Evolutionary conservation across 2,797 vertebrate species (phyloP).

Genomic region (Semotilus atromaculatus): DNA sequence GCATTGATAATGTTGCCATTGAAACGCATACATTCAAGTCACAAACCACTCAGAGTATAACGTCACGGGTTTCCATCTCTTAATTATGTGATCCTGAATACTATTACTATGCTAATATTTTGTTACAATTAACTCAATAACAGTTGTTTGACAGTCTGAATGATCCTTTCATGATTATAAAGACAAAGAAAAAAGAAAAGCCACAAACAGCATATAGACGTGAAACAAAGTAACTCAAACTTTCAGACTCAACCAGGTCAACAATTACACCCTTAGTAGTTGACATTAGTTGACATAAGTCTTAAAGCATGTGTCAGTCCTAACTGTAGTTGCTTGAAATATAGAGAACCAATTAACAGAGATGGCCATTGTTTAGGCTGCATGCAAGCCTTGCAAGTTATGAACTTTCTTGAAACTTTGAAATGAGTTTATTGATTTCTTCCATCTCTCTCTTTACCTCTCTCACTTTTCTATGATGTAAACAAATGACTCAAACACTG

Average conservation of each 20-base stretch:
- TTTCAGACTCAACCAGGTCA: background rate
- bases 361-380: slow-evolving; percentile 58
- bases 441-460: slow-evolving; percentile 4
- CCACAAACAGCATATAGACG: background rate
- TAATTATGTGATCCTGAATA: too few species aligned
- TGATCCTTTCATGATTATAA: slow-evolving; percentile 3
- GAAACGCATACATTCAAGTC: too few species aligned
- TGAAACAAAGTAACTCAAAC: background rate
- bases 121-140: too few species aligned
- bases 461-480: slow-evolving; percentile 29
- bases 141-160: background rate
- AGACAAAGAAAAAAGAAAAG: background rate
- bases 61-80: too few species aligned
- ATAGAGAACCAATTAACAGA: slow-evolving; percentile 66
- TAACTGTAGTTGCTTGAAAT: slow-evolving; percentile 59
- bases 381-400: slow-evolving; percentile 56
- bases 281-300: slow-evolving; percentile 37
- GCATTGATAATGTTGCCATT: too few species aligned
- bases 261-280: background rate
- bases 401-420: slow-evolving; percentile 67
- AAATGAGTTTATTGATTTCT: slow-evolving; percentile 72
- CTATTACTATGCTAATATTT: too few species aligned
- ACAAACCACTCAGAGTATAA: too few species aligned
- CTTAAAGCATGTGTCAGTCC: slow-evolving; percentile 25
- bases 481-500: slow-evolving; percentile 12